phyloP scores from a whole-genome alignment of 2,888 invertebrate species.

The Ormyrus rosae region DNA sequence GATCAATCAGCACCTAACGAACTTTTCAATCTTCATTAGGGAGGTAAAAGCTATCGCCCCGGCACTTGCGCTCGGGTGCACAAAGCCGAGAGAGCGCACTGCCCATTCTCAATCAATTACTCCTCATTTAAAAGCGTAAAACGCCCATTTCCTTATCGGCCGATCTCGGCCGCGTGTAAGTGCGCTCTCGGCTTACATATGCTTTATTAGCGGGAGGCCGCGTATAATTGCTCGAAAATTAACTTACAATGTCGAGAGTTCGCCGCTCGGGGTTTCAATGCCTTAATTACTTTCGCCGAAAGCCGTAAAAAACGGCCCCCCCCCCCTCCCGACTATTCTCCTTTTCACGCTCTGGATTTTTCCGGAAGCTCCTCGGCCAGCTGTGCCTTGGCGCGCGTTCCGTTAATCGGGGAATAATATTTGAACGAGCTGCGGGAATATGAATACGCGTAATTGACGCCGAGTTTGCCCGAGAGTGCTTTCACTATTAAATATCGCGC shows the following conservation, averaged over 20 bases:
- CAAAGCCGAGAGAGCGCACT: not conserved
- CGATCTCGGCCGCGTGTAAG: conserved; percentile 11
- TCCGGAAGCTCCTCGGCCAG: too few relatives aligned
- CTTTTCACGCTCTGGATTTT: too few relatives aligned
- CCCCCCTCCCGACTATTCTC: too few relatives aligned
- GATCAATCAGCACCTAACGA: conserved; percentile 41
- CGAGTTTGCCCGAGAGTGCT: conserved; percentile 46
- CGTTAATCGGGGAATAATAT: too few relatives aligned
- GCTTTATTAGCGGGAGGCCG: conserved; percentile 2
- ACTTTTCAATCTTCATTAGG: conserved; percentile 50
- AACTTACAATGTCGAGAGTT: conserved; percentile 19
- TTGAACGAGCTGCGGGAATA: too few relatives aligned
- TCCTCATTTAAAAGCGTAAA: conserved; percentile 32
- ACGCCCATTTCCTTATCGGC: conserved; percentile 43
- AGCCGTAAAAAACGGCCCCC: not conserved
- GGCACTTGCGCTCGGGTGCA: not conserved
- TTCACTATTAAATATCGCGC: conserved; percentile 50
- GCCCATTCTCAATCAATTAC: conserved; percentile 43
- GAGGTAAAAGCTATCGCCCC: conserved; percentile 38
- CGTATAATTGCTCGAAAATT: not conserved
- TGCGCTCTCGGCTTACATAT: not conserved
- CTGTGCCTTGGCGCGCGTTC: too few relatives aligned
- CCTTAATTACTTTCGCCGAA: conserved; percentile 28
- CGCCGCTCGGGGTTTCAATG: not conserved
- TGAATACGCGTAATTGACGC: conserved; percentile 29